phyloP scores from a whole-genome alignment of 2,797 vertebrate genomes.

The Peromyscus nudipes region DNA sequence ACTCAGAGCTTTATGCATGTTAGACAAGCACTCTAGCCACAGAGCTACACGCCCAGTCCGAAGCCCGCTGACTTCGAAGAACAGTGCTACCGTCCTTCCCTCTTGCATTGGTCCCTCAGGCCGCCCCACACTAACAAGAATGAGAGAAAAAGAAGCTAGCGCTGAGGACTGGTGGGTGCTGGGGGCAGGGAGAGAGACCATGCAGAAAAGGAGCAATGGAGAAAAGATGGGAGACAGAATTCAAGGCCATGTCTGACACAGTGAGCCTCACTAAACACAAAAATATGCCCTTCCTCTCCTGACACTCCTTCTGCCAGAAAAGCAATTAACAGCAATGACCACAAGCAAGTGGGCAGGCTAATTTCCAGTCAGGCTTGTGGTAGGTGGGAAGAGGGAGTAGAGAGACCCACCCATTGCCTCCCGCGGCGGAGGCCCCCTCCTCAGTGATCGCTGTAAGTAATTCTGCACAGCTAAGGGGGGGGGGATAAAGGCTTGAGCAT shows the following conservation, averaged over 20 bases:
- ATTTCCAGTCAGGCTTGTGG: slow-evolving; percentile 28
- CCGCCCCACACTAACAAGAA: not conserved
- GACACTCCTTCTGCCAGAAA: not conserved
- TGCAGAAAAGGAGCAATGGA: not conserved
- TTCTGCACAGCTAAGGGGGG: slow-evolving; percentile 83
- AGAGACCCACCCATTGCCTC: not conserved
- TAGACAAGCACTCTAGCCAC: not conserved
- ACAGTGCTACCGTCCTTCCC: not conserved
- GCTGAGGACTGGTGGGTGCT: not conserved
- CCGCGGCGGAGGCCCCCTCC: not conserved
- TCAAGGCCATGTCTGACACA: not conserved
- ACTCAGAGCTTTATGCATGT: not conserved
- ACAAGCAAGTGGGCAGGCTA: not conserved
- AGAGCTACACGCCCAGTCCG: not conserved
- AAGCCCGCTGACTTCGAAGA: not conserved
- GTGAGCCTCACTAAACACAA: not conserved
- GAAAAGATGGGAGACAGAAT: too few relatives aligned
- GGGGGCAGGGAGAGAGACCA: too few relatives aligned
- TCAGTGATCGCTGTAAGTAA: slow-evolving; percentile 70
- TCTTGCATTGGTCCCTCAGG: not conserved
- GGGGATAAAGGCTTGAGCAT: slow-evolving; percentile 88
- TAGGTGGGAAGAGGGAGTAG: not conserved
- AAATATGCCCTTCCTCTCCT: not conserved
- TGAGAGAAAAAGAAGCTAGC: not conserved
- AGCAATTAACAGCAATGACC: not conserved